Percentiles rank a stretch among this genome's conserved stretches.
phyloP scores from a whole-genome alignment of 2,797 vertebrate genomes.

The Heterohyrax brucei region DNA sequence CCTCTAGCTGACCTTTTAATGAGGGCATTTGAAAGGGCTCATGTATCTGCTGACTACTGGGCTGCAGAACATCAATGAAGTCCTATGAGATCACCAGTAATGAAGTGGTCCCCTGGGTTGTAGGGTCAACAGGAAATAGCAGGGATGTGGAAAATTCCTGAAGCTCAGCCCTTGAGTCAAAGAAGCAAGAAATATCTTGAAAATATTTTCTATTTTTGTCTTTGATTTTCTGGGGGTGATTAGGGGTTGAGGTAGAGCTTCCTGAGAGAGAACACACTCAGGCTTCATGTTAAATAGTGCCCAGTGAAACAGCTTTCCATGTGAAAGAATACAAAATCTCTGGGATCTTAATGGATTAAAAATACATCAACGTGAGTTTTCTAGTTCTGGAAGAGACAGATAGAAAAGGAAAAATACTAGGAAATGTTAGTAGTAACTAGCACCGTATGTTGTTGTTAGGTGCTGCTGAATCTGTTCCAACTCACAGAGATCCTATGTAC shows the following conservation, averaged over 20 bases:
- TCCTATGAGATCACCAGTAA: neutral
- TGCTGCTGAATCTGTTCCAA: too few relatives aligned
- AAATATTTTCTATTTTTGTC: slow-evolving; percentile 51
- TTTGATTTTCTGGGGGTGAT: neutral
- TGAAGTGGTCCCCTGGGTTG: neutral
- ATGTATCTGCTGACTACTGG: neutral
- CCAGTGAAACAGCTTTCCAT: neutral
- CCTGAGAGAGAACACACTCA: neutral
- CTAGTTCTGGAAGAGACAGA: neutral
- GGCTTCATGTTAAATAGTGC: neutral
- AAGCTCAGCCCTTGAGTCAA: neutral
- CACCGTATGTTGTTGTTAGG: neutral
- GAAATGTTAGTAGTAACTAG: neutral
- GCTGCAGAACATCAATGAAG: neutral
- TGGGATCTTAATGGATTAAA: neutral
- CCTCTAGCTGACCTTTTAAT: neutral
- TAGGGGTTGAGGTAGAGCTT: neutral
- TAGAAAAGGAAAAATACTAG: neutral
- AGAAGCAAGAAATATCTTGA: slow-evolving; percentile 40
- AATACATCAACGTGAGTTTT: neutral
- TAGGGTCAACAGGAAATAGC: slow-evolving; percentile 25
- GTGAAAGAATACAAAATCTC: slow-evolving; percentile 6
- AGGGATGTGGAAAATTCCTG: neutral
- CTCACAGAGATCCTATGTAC: too few relatives aligned
- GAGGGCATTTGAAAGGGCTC: neutral